These are phyloP conservation scores for Isoperla grammatica DNA, from an alignment of 2,888 invertebrate genomes.

Conservation along the genomic window DNA sequence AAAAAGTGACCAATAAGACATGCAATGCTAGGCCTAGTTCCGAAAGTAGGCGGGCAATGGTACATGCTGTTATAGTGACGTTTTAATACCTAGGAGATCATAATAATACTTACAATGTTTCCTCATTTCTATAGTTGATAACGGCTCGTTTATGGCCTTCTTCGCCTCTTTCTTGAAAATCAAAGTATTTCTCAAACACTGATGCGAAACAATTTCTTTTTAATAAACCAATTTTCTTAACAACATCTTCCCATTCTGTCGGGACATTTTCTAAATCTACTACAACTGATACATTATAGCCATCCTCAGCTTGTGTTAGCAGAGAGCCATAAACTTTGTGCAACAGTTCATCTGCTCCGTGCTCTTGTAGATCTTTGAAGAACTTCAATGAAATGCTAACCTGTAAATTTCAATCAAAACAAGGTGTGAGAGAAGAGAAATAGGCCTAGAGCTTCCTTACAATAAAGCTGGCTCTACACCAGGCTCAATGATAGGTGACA, in stretches of 20 bases:
- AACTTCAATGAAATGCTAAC: conserved; percentile 98
- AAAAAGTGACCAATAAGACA: no score
- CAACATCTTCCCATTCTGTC: conserved; percentile 78
- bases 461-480: background rate
- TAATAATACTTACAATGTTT: conserved; percentile 89
- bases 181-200: conserved; percentile 99
- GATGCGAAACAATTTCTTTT: conserved; percentile 99
- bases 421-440: background rate
- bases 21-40: no score
- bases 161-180: conserved; percentile 91
- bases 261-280: conserved; percentile 92
- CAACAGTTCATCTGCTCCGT: conserved; percentile 95
- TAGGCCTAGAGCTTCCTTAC: background rate
- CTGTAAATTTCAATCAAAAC: conserved; percentile 47
- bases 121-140: conserved; percentile 97
- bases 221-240: conserved; percentile 87
- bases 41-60: no score
- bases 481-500: background rate
- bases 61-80: no score
- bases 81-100: no score
- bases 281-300: conserved; percentile 91
- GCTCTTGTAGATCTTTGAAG: conserved; percentile 95
- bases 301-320: conserved; percentile 79
- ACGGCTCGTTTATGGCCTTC: conserved; percentile 91
- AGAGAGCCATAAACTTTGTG: conserved; percentile 87